Evolutionary conservation across 1,140 invertebrate genomes (phyloP).

Genomic region (Aphaenogaster floridana): DNA sequence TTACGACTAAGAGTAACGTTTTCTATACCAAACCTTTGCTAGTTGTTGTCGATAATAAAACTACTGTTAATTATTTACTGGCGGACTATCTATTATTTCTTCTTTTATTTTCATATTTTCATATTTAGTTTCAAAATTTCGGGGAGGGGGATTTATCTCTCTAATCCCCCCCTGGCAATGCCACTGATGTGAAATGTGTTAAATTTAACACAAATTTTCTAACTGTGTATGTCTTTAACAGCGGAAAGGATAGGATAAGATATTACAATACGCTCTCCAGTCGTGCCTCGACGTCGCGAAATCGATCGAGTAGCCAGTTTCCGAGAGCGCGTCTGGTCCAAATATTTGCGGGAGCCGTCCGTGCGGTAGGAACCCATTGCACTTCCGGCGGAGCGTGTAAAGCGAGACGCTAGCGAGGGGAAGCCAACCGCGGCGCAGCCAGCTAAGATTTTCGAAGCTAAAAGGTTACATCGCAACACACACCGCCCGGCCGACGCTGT

Average conservation of each 20-base stretch:
- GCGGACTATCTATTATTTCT: no score
- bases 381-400: slow-evolving; percentile 40
- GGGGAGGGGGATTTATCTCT: no score
- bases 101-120: no score
- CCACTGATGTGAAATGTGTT: no score
- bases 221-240: neutral
- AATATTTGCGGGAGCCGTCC: slow-evolving; percentile 66
- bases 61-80: no score
- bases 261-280: slow-evolving; percentile 44
- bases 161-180: no score
- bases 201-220: no score
- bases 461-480: slow-evolving; percentile 40
- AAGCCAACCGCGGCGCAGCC: neutral
- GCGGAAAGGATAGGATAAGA: neutral
- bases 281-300: slow-evolving; percentile 32
- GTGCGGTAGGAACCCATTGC: slow-evolving; percentile 24
- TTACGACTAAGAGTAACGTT: no score
- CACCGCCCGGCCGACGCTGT: neutral
- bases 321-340: slow-evolving; percentile 46
- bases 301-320: slow-evolving; percentile 56
- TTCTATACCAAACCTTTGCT: no score
- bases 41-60: no score
- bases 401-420: slow-evolving; percentile 30
- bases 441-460: slow-evolving; percentile 38
- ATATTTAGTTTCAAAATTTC: no score